phyloP scores from a whole-genome alignment of 2,797 vertebrate genomes.

The Crax fasciolata region DNA sequence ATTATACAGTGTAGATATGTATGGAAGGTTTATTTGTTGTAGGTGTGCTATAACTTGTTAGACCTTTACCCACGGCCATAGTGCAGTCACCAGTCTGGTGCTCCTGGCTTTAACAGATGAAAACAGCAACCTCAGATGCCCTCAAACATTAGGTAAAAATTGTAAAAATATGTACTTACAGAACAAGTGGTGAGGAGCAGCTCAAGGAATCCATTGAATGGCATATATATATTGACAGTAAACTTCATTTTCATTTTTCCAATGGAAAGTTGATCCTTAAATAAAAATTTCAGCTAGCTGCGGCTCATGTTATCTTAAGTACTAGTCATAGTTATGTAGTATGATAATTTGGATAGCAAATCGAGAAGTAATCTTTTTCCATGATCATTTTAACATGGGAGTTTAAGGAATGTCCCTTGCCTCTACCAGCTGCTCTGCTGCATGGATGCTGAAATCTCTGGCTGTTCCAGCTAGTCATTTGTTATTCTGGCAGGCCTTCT shows the following conservation, averaged over 20 bases:
- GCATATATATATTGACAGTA: background rate
- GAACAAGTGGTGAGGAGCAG: background rate
- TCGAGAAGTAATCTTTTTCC: background rate
- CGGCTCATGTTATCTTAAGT: background rate
- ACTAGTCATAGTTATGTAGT: background rate
- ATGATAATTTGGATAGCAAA: background rate
- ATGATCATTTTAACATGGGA: accelerated
- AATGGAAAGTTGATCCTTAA: background rate
- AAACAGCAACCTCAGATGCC: background rate
- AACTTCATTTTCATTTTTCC: background rate
- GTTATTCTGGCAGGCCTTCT: background rate
- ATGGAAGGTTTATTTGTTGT: background rate
- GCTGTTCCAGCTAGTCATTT: background rate
- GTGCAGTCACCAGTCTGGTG: background rate
- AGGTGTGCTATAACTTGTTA: background rate
- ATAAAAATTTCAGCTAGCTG: background rate
- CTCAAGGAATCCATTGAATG: background rate
- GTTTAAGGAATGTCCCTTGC: background rate
- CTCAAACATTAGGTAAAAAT: background rate
- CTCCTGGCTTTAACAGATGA: background rate
- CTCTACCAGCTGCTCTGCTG: background rate
- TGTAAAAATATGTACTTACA: background rate
- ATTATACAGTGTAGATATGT: background rate
- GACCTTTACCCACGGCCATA: background rate
- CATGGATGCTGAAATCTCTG: background rate